phyloP scores from a whole-genome alignment of 2,888 invertebrate species.

The Amiota mariae region DNA sequence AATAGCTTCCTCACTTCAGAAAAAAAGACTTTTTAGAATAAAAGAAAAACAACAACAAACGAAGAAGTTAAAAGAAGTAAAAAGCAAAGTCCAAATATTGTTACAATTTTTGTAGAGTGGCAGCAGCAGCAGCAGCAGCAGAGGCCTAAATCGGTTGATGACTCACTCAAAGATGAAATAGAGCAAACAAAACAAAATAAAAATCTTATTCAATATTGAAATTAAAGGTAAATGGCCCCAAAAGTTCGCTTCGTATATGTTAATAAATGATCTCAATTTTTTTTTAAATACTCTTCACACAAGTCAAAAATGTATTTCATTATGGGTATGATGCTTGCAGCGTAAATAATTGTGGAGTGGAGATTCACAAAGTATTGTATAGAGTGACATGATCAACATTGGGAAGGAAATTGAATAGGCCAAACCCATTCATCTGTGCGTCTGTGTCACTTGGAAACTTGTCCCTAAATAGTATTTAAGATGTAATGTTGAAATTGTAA shows the following conservation, averaged over 20 bases:
- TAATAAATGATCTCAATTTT: background rate
- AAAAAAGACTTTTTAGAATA: too few species aligned
- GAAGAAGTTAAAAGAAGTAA: background rate
- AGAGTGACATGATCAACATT: too few species aligned
- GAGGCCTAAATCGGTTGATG: constrained; percentile 3
- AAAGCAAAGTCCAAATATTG: background rate
- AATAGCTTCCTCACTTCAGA: too few species aligned
- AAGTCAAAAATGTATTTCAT: background rate
- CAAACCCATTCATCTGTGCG: too few species aligned
- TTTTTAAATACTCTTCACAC: background rate
- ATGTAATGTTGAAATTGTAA: too few species aligned
- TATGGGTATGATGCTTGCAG: background rate
- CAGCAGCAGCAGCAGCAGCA: too few species aligned
- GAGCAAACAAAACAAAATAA: background rate
- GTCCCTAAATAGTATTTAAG: too few species aligned
- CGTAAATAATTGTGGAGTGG: too few species aligned
- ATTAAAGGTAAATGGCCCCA: constrained; percentile 9
- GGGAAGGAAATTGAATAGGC: too few species aligned
- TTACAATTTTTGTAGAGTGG: background rate
- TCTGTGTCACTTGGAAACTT: too few species aligned
- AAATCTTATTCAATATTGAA: background rate
- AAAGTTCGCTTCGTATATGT: background rate
- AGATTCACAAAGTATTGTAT: too few species aligned
- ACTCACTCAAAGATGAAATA: background rate
- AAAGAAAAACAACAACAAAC: too few species aligned